Percentiles rank a stretch among this genome's conserved stretches.
Evolutionary conservation across 1,140 invertebrate genomes (phyloP).

Genomic region (Orchestia grillus): DNA sequence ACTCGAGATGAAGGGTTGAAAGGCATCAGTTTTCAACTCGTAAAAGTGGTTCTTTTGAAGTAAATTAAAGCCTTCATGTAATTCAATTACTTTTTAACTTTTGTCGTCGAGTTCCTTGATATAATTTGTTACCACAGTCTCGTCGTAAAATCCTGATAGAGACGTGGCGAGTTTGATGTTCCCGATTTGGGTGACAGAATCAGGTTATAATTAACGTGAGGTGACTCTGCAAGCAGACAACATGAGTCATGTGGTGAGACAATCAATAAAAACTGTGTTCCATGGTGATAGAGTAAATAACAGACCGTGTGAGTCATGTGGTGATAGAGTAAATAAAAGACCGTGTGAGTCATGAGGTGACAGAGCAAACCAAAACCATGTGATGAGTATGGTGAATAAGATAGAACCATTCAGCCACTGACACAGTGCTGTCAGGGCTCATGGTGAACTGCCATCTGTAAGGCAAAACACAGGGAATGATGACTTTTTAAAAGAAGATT

Average conservation of each 20-base stretch:
- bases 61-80: not conserved
- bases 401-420: not conserved
- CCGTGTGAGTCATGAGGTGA: not conserved
- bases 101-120: not conserved
- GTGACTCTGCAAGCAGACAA: not conserved
- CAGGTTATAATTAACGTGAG: too few relatives aligned
- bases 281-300: not conserved
- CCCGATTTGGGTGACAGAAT: too few relatives aligned
- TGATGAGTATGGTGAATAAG: not conserved
- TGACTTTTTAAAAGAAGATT: not conserved
- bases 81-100: not conserved
- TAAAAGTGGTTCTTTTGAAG: not conserved
- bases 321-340: not conserved
- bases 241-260: not conserved
- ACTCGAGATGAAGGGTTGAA: not conserved
- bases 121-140: too few relatives aligned
- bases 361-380: not conserved
- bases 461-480: not conserved
- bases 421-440: not conserved
- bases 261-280: not conserved
- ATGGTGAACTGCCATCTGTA: not conserved
- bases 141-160: too few relatives aligned
- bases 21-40: not conserved
- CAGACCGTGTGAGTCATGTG: not conserved
- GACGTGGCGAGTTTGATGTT: too few relatives aligned